Conservation (phyloP, 92 coral and sea anemone genomes). For the Virgularia gustaviana region DNA sequence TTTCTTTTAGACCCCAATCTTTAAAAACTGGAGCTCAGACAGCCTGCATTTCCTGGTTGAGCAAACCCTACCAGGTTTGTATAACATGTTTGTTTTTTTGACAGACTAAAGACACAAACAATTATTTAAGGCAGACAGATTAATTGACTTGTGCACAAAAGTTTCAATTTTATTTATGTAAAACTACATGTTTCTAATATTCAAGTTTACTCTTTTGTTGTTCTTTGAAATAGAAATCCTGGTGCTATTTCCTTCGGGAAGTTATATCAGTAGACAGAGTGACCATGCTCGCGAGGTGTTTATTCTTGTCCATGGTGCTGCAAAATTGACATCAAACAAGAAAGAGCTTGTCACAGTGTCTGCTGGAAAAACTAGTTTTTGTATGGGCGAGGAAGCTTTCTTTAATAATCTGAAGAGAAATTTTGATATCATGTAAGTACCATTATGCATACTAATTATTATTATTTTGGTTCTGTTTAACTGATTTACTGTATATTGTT, state of each 20-base stretch:
- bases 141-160: too few species aligned
- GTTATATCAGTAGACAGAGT: slow-evolving; percentile 31
- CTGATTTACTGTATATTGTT: background rate
- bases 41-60: slow-evolving; percentile 33
- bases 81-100: too few species aligned
- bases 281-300: slow-evolving; percentile 31
- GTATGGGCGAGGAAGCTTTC: slow-evolving; percentile 37
- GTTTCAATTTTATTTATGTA: too few species aligned
- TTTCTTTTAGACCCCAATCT: slow-evolving; percentile 17
- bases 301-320: slow-evolving; percentile 31
- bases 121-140: too few species aligned
- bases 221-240: background rate
- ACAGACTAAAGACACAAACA: too few species aligned
- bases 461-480: background rate
- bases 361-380: slow-evolving; percentile 25
- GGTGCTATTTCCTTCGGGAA: slow-evolving; percentile 26
- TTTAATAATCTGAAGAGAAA: slow-evolving; percentile 13
- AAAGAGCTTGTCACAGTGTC: slow-evolving; percentile 31
- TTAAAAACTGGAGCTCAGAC: slow-evolving; percentile 37
- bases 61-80: slow-evolving; percentile 31
- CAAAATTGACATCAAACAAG: slow-evolving; percentile 9
- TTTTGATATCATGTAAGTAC: slow-evolving; percentile 13
- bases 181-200: background rate
- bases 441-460: background rate
- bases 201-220: background rate